Evolutionary conservation across 2,888 invertebrate genomes (phyloP).

Genomic region (Drosophila longiperda): DNA sequence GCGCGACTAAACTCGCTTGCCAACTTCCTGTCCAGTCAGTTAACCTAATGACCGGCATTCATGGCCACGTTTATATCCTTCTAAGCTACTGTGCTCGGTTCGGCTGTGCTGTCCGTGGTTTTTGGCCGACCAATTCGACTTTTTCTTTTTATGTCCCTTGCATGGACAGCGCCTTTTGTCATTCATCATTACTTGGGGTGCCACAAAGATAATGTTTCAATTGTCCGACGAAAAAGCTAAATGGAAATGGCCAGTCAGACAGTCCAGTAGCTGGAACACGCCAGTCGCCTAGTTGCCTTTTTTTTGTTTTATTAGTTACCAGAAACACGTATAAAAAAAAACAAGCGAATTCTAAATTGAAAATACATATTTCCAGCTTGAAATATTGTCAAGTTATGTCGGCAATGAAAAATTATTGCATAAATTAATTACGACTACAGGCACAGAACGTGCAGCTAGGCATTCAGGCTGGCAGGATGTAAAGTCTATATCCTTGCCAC

Average conservation of each 20-base stretch:
- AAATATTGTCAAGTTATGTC: slow-evolving; percentile 72
- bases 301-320: slow-evolving; percentile 42
- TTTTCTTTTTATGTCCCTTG: slow-evolving; percentile 59
- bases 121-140: slow-evolving; percentile 20
- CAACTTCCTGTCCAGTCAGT: slow-evolving; percentile 71
- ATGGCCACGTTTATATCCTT: slow-evolving; percentile 46
- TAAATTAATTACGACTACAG: slow-evolving; percentile 73
- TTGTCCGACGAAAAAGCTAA: slow-evolving; percentile 48
- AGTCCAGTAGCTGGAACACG: slow-evolving; percentile 30
- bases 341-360: slow-evolving; percentile 54
- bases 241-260: slow-evolving; percentile 36
- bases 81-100: neutral
- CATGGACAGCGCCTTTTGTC: slow-evolving; percentile 48
- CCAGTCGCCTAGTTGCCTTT: slow-evolving; percentile 3
- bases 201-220: slow-evolving; percentile 60
- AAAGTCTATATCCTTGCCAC: slow-evolving; percentile 38
- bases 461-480: slow-evolving; percentile 31
- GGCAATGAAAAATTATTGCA: slow-evolving; percentile 79
- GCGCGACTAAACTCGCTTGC: slow-evolving; percentile 46
- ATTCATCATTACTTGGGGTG: slow-evolving; percentile 64
- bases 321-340: slow-evolving; percentile 1
- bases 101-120: slow-evolving; percentile 12
- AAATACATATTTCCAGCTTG: slow-evolving; percentile 53
- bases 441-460: slow-evolving; percentile 51
- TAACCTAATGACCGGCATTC: slow-evolving; percentile 79